A percentile compares a stretch with the other conserved stretches of the same genome.
Evolutionary conservation across 2,113 vertebrate genomes (phyloP).

Genomic region (Asarcornis scutulata): DNA sequence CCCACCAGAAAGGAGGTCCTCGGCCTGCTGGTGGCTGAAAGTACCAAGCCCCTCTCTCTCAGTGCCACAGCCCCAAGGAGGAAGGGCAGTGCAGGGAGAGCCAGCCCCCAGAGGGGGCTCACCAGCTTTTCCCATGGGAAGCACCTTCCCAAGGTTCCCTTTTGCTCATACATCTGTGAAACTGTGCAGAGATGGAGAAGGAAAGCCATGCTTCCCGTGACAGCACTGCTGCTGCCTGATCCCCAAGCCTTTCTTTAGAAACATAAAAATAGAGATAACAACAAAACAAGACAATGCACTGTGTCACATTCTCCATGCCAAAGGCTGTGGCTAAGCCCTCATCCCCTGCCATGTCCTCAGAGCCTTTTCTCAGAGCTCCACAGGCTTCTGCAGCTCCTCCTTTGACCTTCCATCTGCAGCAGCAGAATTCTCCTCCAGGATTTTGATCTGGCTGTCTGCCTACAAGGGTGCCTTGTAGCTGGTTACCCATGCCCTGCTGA

Average conservation of each 20-base stretch:
- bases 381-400: neutral
- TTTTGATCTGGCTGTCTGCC: neutral
- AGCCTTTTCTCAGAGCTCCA: neutral
- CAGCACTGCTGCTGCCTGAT: neutral
- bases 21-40: rapidly evolving
- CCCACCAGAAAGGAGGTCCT: neutral
- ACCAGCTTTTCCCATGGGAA: neutral
- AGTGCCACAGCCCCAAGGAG: neutral
- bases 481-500: neutral
- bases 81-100: rapidly evolving
- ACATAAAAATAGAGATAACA: neutral
- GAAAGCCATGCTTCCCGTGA: neutral
- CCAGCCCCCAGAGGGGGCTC: neutral
- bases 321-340: neutral
- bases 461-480: neutral
- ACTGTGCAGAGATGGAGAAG: neutral
- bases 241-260: neutral
- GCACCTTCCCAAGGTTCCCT: neutral
- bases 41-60: rapidly evolving
- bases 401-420: neutral
- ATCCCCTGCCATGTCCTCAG: neutral
- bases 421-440: neutral
- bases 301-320: neutral
- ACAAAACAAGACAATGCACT: neutral
- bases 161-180: neutral